These are phyloP conservation scores for Eubasilissa regina DNA, from an alignment of 1,140 invertebrate genomes.

Conservation along the genomic window DNA sequence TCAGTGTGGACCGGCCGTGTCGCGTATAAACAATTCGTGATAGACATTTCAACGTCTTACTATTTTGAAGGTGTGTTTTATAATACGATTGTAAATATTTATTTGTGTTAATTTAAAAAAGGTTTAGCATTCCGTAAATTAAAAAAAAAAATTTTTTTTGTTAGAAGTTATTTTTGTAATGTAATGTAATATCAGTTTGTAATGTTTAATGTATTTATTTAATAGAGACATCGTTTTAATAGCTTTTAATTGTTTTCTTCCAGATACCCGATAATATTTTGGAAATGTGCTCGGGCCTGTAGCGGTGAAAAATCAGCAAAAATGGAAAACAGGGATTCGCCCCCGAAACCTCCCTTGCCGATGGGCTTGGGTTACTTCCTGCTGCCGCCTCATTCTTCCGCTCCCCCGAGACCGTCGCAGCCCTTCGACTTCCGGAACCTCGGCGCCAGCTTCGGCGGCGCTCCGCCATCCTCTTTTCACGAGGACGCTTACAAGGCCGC, in stretches of 20 bases:
- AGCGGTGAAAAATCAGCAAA: constrained; percentile 11
- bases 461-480: constrained; percentile 39
- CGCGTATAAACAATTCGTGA: constrained; percentile 15
- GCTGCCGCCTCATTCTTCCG: constrained; percentile 66
- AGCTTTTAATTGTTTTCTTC: constrained; percentile 16
- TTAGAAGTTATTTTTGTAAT: neutral
- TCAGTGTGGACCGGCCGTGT: constrained; percentile 20
- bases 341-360: constrained; percentile 63
- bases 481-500: constrained; percentile 58
- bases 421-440: constrained; percentile 72
- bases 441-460: constrained; percentile 69
- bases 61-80: constrained; percentile 44
- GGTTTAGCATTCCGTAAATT: neutral
- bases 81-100: neutral
- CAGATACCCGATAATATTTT: neutral
- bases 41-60: constrained; percentile 11
- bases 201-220: neutral
- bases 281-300: constrained; percentile 5
- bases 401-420: constrained; percentile 61
- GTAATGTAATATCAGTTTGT: neutral
- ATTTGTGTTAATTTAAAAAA: neutral
- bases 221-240: neutral
- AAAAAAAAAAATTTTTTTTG: neutral
- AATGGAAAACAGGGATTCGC: constrained; percentile 59
- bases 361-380: constrained; percentile 71